A percentile compares a stretch with the other conserved stretches of the same genome.
These are phyloP conservation scores for Chelmon rostratus DNA, from an alignment of 2,797 vertebrate species.

Conservation along the genomic window DNA sequence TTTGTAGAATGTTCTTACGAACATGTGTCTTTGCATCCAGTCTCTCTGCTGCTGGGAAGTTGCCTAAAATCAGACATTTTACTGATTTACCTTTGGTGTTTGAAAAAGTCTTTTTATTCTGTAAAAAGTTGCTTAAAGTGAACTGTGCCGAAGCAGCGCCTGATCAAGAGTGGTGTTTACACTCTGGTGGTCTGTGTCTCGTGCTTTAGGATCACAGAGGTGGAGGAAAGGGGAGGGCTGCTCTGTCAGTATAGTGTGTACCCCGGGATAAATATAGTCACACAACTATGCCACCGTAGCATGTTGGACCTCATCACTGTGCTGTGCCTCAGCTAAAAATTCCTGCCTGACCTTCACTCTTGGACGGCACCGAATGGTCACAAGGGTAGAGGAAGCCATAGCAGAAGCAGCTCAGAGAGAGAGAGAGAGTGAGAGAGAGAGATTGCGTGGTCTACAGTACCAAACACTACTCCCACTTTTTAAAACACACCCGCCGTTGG, in stretches of 20 bases:
- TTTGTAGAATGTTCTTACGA: neutral
- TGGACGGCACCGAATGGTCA: slow-evolving; percentile 86
- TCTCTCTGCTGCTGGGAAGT: neutral
- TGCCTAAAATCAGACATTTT: neutral
- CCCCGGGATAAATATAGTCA: slow-evolving; percentile 96
- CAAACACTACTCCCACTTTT: slow-evolving; percentile 70
- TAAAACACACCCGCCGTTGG: slow-evolving; percentile 63
- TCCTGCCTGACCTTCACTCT: slow-evolving; percentile 90
- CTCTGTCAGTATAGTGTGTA: slow-evolving; percentile 93
- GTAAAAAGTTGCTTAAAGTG: neutral
- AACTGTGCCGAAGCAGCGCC: neutral
- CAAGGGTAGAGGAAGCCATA: slow-evolving; percentile 79
- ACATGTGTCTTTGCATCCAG: neutral
- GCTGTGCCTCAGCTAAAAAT: slow-evolving; percentile 95
- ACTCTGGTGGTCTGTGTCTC: slow-evolving; percentile 66
- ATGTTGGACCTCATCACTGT: slow-evolving; percentile 90
- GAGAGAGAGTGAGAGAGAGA: slow-evolving; percentile 22
- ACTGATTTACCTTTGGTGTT: neutral
- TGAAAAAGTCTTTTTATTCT: neutral
- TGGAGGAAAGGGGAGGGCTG: slow-evolving; percentile 84
- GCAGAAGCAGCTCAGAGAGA: slow-evolving; percentile 51
- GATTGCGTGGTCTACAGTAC: slow-evolving; percentile 57
- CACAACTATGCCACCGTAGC: slow-evolving; percentile 86
- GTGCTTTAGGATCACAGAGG: slow-evolving; percentile 75
- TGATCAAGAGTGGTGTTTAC: slow-evolving; percentile 68